Evolutionary conservation across 2,797 vertebrate genomes (phyloP), one percentile per base, ranked within the genome.

Genomic region (Crocidura indochinensis): DNA sequence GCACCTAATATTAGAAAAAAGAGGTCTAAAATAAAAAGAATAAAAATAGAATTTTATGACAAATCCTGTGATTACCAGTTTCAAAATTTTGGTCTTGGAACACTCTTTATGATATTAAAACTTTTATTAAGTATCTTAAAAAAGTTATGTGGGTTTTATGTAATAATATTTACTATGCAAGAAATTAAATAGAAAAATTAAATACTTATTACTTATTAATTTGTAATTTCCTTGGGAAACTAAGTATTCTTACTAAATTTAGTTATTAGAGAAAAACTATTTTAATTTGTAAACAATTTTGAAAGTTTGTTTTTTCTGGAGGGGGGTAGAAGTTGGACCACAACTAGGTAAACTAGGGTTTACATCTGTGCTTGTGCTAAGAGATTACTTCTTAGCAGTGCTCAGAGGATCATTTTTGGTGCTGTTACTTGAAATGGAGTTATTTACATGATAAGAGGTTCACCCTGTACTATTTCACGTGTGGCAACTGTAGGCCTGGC

Each of bases 151-250:
- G 26, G 10, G 8, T 56, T 65, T 19, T 74, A 80, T 56, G 3
- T 46, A 31, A 24, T 1, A 60, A 27, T 12, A n/a, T 27, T 81
- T 60, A 78, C 6, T 68, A 15, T 51, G 68, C 14, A 27, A 65
- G 26, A 65, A 65, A 65, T 27, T 65, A 26, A 65, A 65, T 27
- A 20, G 24, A 65, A 38, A 60, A 60, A 56, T 56, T 56, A 56
- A 60, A 20, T 60, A 19, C 22, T 60, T 20, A 19, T 56, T 56
- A 60, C 22, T 19, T 60, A 60, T 60, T 17, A 60, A 60, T 17
- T 60, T 87, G 56, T 1, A 75, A 71, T 94, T 84, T 73, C 20
- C 29, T 73, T 76, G 31, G 53, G 53, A 92, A 68, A 71, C 38
- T 69, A 86, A 60, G 11, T 73, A 67, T 14, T 10, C 11, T 1